Conservation (phyloP, 1,140 invertebrate genomes). For the Lepidurus couesii region DNA sequence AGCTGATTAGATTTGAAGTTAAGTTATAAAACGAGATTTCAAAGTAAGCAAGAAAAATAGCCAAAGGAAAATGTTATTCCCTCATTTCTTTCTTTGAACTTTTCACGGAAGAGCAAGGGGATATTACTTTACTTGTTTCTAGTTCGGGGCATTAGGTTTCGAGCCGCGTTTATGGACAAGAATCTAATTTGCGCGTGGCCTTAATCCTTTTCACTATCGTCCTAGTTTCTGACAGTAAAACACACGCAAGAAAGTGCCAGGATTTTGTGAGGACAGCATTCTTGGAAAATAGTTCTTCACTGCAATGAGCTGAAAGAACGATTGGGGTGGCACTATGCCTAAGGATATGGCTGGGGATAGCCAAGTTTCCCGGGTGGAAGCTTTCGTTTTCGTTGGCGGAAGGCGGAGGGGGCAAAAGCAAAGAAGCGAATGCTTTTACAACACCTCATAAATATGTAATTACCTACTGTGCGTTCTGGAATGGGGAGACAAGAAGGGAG, state of each 20-base stretch:
- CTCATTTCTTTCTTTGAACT: too few species aligned
- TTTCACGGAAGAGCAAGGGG: too few species aligned
- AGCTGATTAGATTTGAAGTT: too few species aligned
- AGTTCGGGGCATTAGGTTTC: too few species aligned
- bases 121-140: too few species aligned
- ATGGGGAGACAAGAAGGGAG: not conserved
- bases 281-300: not conserved
- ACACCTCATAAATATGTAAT: constrained; percentile 15
- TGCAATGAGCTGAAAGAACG: not conserved
- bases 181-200: too few species aligned
- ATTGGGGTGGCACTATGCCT: not conserved
- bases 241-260: not conserved
- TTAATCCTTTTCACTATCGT: too few species aligned
- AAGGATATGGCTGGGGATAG: not conserved
- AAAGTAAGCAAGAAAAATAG: too few species aligned
- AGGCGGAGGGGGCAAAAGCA: not conserved
- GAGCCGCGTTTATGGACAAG: too few species aligned
- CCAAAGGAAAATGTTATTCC: too few species aligned
- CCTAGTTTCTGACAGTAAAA: not conserved
- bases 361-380: not conserved
- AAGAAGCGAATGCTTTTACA: not conserved
- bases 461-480: not conserved
- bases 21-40: too few species aligned
- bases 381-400: not conserved
- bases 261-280: not conserved